Conservation (phyloP, 2,888 invertebrate species). For the Pardosa pseudoannulata region DNA sequence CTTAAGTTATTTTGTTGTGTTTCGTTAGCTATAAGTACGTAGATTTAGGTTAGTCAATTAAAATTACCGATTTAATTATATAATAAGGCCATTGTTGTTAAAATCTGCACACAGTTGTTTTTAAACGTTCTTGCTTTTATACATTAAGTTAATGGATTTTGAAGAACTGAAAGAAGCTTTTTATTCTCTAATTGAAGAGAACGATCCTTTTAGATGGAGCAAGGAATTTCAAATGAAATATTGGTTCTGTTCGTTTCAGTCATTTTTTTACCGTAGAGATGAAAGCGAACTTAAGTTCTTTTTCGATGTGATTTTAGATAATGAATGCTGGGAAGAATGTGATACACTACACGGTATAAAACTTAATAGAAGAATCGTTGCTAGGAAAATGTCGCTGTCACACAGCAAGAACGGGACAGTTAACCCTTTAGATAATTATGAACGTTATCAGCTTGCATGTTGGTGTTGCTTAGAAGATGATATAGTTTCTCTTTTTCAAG, state of each 20-base stretch:
- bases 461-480: constrained; percentile 31
- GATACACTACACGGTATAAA: background rate
- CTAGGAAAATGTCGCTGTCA: background rate
- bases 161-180: background rate
- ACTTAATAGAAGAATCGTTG: background rate
- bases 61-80: no score
- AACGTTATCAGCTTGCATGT: constrained; percentile 13
- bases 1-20: no score
- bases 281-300: background rate
- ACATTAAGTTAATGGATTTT: no score
- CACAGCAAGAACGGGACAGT: background rate
- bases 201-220: background rate
- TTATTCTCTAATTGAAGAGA: background rate
- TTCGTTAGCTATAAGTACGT: no score
- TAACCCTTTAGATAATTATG: background rate
- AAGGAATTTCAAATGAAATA: background rate
- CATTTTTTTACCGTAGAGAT: background rate
- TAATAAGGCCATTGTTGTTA: no score
- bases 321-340: background rate
- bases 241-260: background rate
- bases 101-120: no score
- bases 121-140: no score
- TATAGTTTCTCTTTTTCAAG: constrained; percentile 13
- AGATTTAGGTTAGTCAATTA: no score
- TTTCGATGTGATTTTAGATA: background rate